phyloP scores from a whole-genome alignment of 2,113 vertebrate genomes.

The Phylloscopus trochiloides region DNA sequence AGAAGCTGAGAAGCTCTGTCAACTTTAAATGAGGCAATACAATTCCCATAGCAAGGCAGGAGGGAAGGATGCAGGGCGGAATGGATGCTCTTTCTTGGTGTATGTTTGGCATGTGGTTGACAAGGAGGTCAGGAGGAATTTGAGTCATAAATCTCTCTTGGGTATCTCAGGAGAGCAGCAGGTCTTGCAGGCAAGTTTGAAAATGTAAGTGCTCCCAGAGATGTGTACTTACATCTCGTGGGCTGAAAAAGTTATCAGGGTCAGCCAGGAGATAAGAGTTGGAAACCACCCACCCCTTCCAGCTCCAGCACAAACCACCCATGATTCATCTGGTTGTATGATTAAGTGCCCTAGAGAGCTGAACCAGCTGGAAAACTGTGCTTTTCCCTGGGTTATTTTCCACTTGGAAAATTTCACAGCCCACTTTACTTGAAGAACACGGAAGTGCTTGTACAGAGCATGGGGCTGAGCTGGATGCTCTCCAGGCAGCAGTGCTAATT shows the following conservation, averaged over 20 bases:
- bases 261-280: background rate
- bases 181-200: background rate
- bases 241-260: background rate
- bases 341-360: background rate
- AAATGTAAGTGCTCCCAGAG: background rate
- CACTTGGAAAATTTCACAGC: background rate
- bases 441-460: background rate
- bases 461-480: background rate
- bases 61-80: background rate
- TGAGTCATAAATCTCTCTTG: background rate
- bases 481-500: background rate
- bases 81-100: background rate
- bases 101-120: background rate
- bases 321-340: background rate
- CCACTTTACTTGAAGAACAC: background rate
- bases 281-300: background rate
- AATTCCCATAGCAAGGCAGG: background rate
- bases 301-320: background rate
- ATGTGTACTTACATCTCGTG: rapidly evolving
- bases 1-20: background rate
- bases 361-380: background rate
- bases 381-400: background rate
- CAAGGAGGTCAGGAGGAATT: background rate
- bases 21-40: background rate
- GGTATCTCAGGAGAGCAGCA: background rate